Conservation (phyloP, 2,113 vertebrate species). For the Cyprinodon variegatus region DNA sequence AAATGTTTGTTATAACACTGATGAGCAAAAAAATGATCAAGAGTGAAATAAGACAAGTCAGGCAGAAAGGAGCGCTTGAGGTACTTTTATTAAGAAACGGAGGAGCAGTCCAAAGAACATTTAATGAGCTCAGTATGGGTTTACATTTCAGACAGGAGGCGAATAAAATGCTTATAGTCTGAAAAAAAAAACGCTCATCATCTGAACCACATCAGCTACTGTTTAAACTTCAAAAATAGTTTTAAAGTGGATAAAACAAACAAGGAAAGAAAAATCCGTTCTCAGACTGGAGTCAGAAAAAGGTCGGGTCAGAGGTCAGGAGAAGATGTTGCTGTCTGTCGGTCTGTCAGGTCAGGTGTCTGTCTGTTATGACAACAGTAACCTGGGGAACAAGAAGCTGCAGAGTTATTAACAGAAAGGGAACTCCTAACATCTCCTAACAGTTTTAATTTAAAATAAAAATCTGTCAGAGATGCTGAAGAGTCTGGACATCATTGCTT, state of each 20-base stretch:
- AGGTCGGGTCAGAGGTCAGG: conserved; percentile 73
- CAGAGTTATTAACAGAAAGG: conserved; percentile 63
- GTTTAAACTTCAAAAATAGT: background rate
- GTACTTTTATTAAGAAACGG: conserved; percentile 22
- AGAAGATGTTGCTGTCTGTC: conserved; percentile 64
- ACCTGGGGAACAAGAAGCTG: conserved; percentile 77
- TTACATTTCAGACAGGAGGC: background rate
- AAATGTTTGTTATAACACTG: background rate
- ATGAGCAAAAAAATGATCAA: background rate
- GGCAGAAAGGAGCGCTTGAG: background rate
- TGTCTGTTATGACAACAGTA: conserved; percentile 75
- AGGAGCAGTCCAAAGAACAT: background rate
- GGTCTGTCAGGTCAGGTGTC: conserved; percentile 73
- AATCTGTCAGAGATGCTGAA: too few species aligned
- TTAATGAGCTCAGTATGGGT: background rate
- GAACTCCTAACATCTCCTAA: conserved; percentile 10
- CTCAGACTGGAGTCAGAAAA: conserved; percentile 64
- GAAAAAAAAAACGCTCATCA: background rate
- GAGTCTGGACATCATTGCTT: background rate
- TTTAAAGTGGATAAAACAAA: background rate
- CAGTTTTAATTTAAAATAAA: background rate
- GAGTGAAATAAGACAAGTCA: conserved; percentile 2
- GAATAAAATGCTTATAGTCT: background rate
- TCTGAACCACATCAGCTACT: background rate
- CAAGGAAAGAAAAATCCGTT: background rate